A percentile compares a stretch with the other conserved stretches of the same genome.
phyloP scores from a whole-genome alignment of 2,113 vertebrate species.

The Colius striatus region DNA sequence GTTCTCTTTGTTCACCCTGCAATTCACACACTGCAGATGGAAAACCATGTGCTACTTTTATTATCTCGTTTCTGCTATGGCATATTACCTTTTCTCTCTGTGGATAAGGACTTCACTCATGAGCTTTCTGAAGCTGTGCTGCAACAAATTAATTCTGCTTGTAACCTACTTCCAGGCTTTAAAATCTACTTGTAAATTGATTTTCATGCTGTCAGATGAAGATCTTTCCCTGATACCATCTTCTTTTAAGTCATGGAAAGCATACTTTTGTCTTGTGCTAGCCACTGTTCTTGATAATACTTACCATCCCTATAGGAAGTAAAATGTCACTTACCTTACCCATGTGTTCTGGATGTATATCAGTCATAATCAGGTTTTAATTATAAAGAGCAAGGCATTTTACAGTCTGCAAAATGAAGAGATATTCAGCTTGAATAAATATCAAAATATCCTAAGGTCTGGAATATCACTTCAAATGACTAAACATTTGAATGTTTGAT shows the following conservation, averaged over 20 bases:
- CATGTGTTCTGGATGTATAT: not conserved
- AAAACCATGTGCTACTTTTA: not conserved
- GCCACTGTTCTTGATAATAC: not conserved
- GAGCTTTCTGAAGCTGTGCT: not conserved
- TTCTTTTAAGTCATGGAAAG: not conserved
- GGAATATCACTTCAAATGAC: not conserved
- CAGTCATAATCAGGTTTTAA: not conserved
- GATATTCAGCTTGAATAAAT: not conserved
- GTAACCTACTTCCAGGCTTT: not conserved
- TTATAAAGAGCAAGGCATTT: not conserved
- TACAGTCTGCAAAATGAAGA: not conserved
- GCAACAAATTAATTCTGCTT: not conserved
- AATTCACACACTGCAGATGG: not conserved
- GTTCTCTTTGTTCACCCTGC: no score
- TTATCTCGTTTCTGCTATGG: not conserved
- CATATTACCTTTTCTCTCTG: not conserved
- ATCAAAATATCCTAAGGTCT: not conserved
- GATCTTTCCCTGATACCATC: not conserved
- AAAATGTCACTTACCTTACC: not conserved
- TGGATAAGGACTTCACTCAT: not conserved
- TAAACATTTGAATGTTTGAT: not conserved
- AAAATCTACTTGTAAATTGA: slow-evolving; percentile 37
- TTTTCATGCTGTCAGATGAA: not conserved
- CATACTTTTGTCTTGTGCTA: not conserved
- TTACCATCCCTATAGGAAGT: not conserved